Evolutionary conservation across 2,888 invertebrate species (phyloP).

Genomic region (Meliscaeva auricollis): DNA sequence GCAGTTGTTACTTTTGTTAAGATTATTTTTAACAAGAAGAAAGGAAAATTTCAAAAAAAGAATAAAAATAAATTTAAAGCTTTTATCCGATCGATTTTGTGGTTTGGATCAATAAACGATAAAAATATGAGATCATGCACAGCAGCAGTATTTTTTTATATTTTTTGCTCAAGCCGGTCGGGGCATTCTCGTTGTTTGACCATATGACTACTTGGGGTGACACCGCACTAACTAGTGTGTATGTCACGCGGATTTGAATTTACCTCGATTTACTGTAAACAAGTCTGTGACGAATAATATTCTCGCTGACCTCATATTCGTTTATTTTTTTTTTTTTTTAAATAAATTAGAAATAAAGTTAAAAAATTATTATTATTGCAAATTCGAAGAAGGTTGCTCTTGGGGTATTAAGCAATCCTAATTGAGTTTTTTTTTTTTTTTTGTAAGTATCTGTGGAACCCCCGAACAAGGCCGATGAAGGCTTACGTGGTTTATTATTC

Average conservation of each 20-base stretch:
- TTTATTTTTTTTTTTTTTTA: conserved; percentile 2
- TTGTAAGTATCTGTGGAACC: not conserved
- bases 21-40: conserved; percentile 4
- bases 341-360: not conserved
- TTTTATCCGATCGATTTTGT: conserved; percentile 37
- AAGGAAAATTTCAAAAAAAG: conserved; percentile 20
- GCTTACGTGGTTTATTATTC: not conserved
- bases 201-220: not conserved
- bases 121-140: conserved; percentile 66
- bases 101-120: conserved; percentile 46
- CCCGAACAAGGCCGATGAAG: not conserved
- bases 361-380: conserved; percentile 2
- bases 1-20: conserved; percentile 46
- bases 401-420: not conserved
- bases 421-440: conserved; percentile 9
- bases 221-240: conserved; percentile 6
- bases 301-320: conserved; percentile 62
- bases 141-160: conserved; percentile 23
- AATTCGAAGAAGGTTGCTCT: not conserved
- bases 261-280: conserved; percentile 37
- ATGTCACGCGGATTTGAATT: conserved; percentile 31
- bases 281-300: conserved; percentile 49
- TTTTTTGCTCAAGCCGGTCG: not conserved
- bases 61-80: conserved; percentile 9
- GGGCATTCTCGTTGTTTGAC: not conserved